Evolutionary conservation across 1,140 invertebrate genomes (phyloP), one percentile per base, ranked within the genome.

Genomic region (Hesperophylax magnus): DNA sequence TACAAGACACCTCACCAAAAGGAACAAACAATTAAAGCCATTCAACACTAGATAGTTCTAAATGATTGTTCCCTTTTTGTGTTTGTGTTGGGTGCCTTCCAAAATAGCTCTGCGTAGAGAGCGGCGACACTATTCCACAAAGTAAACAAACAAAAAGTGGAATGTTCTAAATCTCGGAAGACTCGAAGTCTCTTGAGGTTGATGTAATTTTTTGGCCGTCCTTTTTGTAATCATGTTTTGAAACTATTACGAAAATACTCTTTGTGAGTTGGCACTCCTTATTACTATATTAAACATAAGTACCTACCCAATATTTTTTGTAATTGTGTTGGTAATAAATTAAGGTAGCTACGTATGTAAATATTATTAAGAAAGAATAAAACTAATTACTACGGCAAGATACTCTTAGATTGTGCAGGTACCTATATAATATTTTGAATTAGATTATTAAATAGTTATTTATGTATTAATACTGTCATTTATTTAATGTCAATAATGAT

Each of bases 101-200:
- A 31, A 67, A 67, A 67, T 67, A 31, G 17, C 63, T 39, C 22
- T 15, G 31, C 22, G 24, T 17, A 27, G 63, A 67, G 6, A 47
- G 34, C 8, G 27, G 61, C 18, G 63, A 17, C 61, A 24, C 61
- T 67, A 9, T 34, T 31, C 7, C 24, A 67, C 63, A 67, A 67
- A 67, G 63, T 67, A 67, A 67, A 67, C 63, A 67, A 31, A 67
- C 63, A 34, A 27, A 67, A 67, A 39, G 15, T 15, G 63, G 63
- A 67, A 67, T 67, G 63, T 67, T 67, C 63, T 34, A 67, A 67
- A 31, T 67, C 63, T 67, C 63, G 14, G 24, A 67, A 67, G 27
- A 34, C 63, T 67, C 63, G 17, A 27, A 67, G 63, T 67, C 63
- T 67, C 63, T 17, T 27, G 63, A 67, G 63, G 63, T 67, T 47